Conservation (phyloP, 2,113 vertebrate species). For the Oreochromis tanganicae region DNA sequence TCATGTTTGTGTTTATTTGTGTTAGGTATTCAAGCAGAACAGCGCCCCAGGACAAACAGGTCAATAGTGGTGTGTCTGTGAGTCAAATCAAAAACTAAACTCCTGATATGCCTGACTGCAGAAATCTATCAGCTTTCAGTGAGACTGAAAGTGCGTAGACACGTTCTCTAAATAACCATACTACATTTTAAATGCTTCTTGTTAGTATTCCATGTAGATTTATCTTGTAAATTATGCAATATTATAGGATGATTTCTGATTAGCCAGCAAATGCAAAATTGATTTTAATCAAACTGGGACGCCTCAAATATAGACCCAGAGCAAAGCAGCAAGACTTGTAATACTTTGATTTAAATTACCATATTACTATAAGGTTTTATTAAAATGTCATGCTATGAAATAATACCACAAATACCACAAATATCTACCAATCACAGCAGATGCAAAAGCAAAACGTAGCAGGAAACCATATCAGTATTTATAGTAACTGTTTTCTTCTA, state of each 20-base stretch:
- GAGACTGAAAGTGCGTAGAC: neutral
- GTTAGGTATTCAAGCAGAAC: slow-evolving; percentile 39
- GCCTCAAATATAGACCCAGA: neutral
- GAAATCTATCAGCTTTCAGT: neutral
- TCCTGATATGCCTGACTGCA: slow-evolving; percentile 9
- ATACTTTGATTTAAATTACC: neutral
- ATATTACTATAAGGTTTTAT: neutral
- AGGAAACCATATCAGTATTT: neutral
- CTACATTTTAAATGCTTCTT: neutral
- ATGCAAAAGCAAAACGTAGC: neutral
- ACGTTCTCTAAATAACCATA: neutral
- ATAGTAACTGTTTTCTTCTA: neutral
- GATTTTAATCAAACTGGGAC: neutral
- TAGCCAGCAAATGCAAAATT: neutral
- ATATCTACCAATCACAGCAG: neutral
- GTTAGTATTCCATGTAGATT: neutral
- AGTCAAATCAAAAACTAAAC: slow-evolving; percentile 6
- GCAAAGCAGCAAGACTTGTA: neutral
- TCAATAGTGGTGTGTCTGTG: slow-evolving; percentile 4
- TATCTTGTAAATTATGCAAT: neutral
- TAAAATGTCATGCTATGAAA: neutral
- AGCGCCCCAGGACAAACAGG: slow-evolving; percentile 24
- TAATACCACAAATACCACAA: neutral
- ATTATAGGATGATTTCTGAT: neutral
- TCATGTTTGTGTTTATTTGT: slow-evolving; percentile 34